Evolutionary conservation across 2,888 invertebrate genomes (phyloP).

Genomic region (Andrena dorsata): DNA sequence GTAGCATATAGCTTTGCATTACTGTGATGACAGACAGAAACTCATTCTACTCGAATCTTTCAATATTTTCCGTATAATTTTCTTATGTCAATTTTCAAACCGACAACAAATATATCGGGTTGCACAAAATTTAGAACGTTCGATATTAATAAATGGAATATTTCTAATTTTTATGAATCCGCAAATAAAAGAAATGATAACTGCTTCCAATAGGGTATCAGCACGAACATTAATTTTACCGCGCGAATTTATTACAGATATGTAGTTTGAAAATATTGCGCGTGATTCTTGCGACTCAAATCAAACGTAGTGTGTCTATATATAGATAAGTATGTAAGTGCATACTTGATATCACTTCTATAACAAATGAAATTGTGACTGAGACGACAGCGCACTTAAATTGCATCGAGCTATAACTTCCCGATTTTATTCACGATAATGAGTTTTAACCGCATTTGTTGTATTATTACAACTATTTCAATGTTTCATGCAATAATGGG

Average conservation of each 20-base stretch:
- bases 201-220: neutral
- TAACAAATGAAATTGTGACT: neutral
- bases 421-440: slow-evolving; percentile 3
- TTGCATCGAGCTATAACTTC: neutral
- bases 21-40: neutral
- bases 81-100: neutral
- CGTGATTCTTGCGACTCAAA: neutral
- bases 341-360: too few species aligned
- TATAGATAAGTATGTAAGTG: neutral
- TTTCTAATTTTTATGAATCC: neutral
- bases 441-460: slow-evolving; percentile 12
- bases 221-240: slow-evolving; percentile 18
- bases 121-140: too few species aligned
- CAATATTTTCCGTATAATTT: neutral
- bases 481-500: slow-evolving; percentile 14
- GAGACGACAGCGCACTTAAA: neutral
- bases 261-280: neutral
- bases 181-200: neutral
- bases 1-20: neutral
- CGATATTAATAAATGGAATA: neutral
- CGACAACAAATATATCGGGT: too few species aligned
- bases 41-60: neutral
- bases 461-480: neutral
- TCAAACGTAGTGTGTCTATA: neutral
- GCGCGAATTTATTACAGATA: slow-evolving; percentile 10